Percentiles rank a stretch among this genome's conserved stretches.
phyloP scores from a whole-genome alignment of 2,888 invertebrate species.

The Temnothorax ravouxi region DNA sequence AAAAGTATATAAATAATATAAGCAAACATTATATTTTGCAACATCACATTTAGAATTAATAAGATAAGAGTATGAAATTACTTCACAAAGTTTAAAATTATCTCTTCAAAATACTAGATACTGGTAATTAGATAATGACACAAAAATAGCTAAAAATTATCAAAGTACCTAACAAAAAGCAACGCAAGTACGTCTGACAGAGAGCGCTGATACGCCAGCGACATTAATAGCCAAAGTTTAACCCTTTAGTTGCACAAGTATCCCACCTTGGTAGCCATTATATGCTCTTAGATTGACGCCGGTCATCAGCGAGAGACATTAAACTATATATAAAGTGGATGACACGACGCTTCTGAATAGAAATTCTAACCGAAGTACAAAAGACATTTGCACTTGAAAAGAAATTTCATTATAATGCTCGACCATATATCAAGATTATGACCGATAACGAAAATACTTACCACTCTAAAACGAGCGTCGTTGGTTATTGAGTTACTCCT shows the following conservation, averaged over 20 bases:
- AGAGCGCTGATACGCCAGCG: constrained; percentile 7
- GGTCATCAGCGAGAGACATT: constrained; percentile 44
- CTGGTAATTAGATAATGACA: background rate
- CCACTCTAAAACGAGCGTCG: background rate
- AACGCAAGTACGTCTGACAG: background rate
- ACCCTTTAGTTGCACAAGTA: constrained; percentile 49
- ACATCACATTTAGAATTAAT: background rate
- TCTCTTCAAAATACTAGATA: background rate
- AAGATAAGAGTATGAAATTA: background rate
- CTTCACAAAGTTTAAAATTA: background rate
- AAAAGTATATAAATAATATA: background rate
- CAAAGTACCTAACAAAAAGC: background rate
- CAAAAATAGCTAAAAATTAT: background rate
- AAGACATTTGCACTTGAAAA: constrained; percentile 29
- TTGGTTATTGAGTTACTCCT: constrained; percentile 35
- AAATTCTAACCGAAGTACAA: constrained; percentile 11
- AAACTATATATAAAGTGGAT: constrained; percentile 35
- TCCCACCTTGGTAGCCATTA: constrained; percentile 32
- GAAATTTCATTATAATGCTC: constrained; percentile 22
- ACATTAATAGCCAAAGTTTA: constrained; percentile 54
- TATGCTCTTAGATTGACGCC: constrained; percentile 39
- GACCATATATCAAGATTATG: constrained; percentile 29
- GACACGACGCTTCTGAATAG: constrained; percentile 26
- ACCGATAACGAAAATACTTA: constrained; percentile 38
- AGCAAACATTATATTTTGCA: background rate